phyloP scores from a whole-genome alignment of 2,797 vertebrate species.

The Lindbergichthys nudifrons region DNA sequence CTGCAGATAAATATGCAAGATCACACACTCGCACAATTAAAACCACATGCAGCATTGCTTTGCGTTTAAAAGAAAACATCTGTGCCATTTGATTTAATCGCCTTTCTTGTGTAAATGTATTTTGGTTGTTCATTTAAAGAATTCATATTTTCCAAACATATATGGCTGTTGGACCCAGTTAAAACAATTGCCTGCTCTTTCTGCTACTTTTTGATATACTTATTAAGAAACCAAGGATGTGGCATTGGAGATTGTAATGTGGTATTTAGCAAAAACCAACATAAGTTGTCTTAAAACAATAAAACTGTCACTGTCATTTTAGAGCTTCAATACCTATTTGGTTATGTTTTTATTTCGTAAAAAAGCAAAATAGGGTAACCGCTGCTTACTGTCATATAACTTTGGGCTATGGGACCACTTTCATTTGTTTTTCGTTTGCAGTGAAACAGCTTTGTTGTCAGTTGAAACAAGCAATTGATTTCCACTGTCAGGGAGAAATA shows the following conservation, averaged over 20 bases:
- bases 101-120: not conserved
- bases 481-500: constrained; percentile 49
- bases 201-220: not conserved
- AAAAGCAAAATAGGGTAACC: constrained; percentile 23
- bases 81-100: not conserved
- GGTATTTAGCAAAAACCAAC: constrained; percentile 10
- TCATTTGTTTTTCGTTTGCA: constrained; percentile 47
- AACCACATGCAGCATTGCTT: not conserved
- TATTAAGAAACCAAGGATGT: not conserved
- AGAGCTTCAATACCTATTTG: not conserved
- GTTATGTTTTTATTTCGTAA: constrained; percentile 31
- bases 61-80: not conserved
- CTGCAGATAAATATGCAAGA: constrained; percentile 23
- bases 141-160: too few species aligned
- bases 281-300: constrained; percentile 35
- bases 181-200: too few species aligned
- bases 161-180: too few species aligned
- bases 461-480: constrained; percentile 69
- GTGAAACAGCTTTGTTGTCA: constrained; percentile 47
- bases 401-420: constrained; percentile 22
- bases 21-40: not conserved
- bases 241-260: not conserved
- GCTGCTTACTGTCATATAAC: constrained; percentile 31
- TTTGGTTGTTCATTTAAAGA: not conserved
- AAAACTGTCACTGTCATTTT: constrained; percentile 25